Conservation (phyloP, 1,140 invertebrate species). For the Camponotus floridanus region DNA sequence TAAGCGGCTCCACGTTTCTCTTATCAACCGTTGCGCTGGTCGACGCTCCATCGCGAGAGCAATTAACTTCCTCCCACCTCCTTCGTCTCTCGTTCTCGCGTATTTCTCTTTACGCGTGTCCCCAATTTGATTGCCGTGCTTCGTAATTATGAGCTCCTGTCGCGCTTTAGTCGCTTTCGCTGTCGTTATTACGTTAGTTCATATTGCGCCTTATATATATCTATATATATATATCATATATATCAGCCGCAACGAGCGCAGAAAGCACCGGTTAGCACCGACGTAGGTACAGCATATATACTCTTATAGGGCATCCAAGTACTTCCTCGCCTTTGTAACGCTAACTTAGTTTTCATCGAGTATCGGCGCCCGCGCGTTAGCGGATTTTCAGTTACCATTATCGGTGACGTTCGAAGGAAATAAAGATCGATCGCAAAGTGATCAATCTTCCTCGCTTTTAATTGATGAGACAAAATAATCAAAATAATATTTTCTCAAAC, state of each 20-base stretch:
- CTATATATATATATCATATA: not conserved
- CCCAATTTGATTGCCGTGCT: slow-evolving; percentile 62
- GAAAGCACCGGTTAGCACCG: slow-evolving; percentile 20
- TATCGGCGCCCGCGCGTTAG: slow-evolving; percentile 49
- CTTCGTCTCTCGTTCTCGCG: slow-evolving; percentile 26
- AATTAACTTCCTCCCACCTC: slow-evolving; percentile 48
- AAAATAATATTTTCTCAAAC: not conserved
- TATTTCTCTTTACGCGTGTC: slow-evolving; percentile 64
- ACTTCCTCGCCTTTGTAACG: slow-evolving; percentile 34
- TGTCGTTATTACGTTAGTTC: slow-evolving; percentile 63
- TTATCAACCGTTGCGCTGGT: slow-evolving; percentile 60
- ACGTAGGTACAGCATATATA: slow-evolving; percentile 1
- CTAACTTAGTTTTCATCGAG: slow-evolving; percentile 49
- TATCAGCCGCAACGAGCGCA: slow-evolving; percentile 22
- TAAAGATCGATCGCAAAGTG: no score
- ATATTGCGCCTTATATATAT: slow-evolving; percentile 29
- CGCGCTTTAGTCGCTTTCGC: slow-evolving; percentile 58
- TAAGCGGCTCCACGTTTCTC: slow-evolving; percentile 65
- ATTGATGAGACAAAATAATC: not conserved
- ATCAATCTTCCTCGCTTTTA: not conserved
- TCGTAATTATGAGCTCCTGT: slow-evolving; percentile 49
- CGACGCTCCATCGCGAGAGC: slow-evolving; percentile 57
- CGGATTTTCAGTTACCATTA: slow-evolving; percentile 45
- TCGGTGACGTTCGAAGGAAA: not conserved
- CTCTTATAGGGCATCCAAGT: slow-evolving; percentile 30